Percentiles rank a stretch among this genome's conserved stretches.
Conservation (phyloP, 2,797 vertebrate genomes). For the Acipenser transmontanus region DNA sequence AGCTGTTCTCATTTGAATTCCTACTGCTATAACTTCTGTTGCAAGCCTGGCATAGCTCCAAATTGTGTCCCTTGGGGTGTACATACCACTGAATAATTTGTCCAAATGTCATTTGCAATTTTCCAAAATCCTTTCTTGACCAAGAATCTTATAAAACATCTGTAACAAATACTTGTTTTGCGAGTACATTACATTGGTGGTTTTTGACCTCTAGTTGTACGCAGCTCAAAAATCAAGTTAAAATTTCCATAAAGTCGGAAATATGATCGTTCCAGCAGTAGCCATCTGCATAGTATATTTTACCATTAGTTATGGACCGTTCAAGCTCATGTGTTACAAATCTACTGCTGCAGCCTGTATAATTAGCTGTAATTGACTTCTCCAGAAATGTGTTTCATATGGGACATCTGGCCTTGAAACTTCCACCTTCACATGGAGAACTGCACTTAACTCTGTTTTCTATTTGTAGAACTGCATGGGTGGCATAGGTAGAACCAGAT, state of each 20-base stretch:
- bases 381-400: slow-evolving; percentile 71
- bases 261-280: slow-evolving; percentile 72
- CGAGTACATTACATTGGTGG: slow-evolving; percentile 53
- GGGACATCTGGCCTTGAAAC: slow-evolving; percentile 71
- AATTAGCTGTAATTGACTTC: slow-evolving; percentile 82
- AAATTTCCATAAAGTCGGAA: slow-evolving; percentile 64
- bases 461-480: slow-evolving; percentile 42
- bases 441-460: slow-evolving; percentile 46
- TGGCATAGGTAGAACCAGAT: slow-evolving; percentile 48
- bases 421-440: slow-evolving; percentile 52
- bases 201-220: slow-evolving; percentile 64
- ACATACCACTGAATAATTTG: slow-evolving; percentile 73
- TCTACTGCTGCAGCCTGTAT: slow-evolving; percentile 64
- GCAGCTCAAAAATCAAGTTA: slow-evolving; percentile 61
- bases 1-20: slow-evolving; percentile 53
- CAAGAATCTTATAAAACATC: slow-evolving; percentile 64
- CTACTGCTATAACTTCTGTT: slow-evolving; percentile 60
- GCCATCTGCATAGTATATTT: slow-evolving; percentile 70
- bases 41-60: slow-evolving; percentile 54
- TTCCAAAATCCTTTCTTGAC: slow-evolving; percentile 58
- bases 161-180: slow-evolving; percentile 79
- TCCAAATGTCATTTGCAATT: slow-evolving; percentile 77
- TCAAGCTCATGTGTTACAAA: slow-evolving; percentile 69
- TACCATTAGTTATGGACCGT: slow-evolving; percentile 68
- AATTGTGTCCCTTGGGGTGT: slow-evolving; percentile 63